These are phyloP conservation scores for Prochilodus magdalenae DNA, from an alignment of 2,113 vertebrate genomes.

Conservation along the genomic window DNA sequence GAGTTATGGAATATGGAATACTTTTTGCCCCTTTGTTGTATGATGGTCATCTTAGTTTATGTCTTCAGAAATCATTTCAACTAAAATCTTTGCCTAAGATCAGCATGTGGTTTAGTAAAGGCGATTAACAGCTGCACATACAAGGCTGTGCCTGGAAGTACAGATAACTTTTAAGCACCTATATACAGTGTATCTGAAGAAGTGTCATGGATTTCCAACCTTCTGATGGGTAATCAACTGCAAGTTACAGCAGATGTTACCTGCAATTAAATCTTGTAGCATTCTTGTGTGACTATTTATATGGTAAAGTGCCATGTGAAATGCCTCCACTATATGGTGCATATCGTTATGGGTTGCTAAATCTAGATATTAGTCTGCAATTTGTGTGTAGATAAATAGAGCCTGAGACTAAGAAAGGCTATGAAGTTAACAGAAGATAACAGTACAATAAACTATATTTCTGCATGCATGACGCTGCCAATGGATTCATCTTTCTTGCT, in stretches of 20 bases:
- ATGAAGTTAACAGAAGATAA: background rate
- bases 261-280: background rate
- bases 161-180: background rate
- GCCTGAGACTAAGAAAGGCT: background rate
- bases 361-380: background rate
- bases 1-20: no score
- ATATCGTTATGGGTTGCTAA: background rate
- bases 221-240: background rate
- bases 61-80: background rate
- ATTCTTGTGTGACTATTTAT: background rate
- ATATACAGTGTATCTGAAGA: background rate
- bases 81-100: background rate
- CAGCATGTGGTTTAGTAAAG: background rate
- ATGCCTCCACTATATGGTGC: slow-evolving; percentile 18
- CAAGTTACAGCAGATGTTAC: background rate
- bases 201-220: background rate
- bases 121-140: background rate
- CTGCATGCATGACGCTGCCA: background rate
- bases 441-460: background rate
- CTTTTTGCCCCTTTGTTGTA: background rate
- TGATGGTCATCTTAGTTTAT: background rate
- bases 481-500: background rate
- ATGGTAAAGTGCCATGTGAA: background rate
- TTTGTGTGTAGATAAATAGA: background rate
- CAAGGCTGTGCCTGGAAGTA: background rate